Evolutionary conservation across 2,113 vertebrate species (phyloP), one percentile per base, ranked within the genome.

Genomic region (Pygoscelis antarcticus): DNA sequence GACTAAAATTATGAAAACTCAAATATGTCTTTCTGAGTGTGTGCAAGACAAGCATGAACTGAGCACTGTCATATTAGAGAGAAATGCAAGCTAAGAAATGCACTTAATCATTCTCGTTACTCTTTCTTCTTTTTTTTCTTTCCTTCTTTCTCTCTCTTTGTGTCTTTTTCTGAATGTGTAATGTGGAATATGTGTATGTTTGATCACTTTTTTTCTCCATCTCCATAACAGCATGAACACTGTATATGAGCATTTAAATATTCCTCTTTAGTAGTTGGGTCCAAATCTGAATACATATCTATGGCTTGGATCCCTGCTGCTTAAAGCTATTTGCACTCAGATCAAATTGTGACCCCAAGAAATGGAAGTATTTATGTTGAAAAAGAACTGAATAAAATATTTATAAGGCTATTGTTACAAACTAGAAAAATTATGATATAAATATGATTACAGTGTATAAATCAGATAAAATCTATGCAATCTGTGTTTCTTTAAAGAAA

Each of bases 391-490:
- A 91, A 89, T 87, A 71, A 89, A 91, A 84, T 97, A 94, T 95
- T 97, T 95, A 95, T 91, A 83, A 57, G 40, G 38, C 57, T 87
- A 85, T 72, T 72, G 93, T 77, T 82, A 85, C n/a, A 90, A 89
- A 79, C 13, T 51, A 82, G 70, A 89, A 93, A 95, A 96, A 89
- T 75, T 77, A 86, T 70, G 9, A 79, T 92, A 95, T 90, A 93
- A 87, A 90, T 96, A 95, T 49, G 64, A 96, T 95, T 97, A 81
- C 32, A 40, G 32, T 85, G 20, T 57, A 51, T 62, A 90, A 97
- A 90, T 47, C 85, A 94, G 91, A 97, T 96, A 93, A 96, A 91
- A 96, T 92, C 91, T 83, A 85, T 74, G 78, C 81, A 96, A 85
- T 82, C 52, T 72, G 5, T 83, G 30, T 38, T 94, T 86, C 79